Percentiles rank a stretch among this genome's conserved stretches.
These are phyloP conservation scores for Aviceda subcristata DNA, from an alignment of 2,113 vertebrate species.

Conservation along the genomic window DNA sequence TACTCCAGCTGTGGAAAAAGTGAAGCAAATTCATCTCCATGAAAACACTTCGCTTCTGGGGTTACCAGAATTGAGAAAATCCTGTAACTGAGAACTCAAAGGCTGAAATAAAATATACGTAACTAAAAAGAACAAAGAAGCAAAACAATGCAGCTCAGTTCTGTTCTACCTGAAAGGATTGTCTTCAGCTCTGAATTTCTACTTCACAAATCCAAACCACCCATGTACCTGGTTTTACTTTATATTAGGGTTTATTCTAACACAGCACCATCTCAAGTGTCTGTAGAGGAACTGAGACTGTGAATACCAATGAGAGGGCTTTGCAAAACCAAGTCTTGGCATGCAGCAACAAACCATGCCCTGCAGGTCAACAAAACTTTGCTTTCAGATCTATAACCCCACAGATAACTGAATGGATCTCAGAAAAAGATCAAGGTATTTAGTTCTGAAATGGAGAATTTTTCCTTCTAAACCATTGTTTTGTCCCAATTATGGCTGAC, in stretches of 20 bases:
- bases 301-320: not conserved
- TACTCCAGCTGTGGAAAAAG: slow-evolving; percentile 58
- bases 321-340: not conserved
- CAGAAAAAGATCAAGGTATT: not conserved
- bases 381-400: not conserved
- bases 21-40: not conserved
- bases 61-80: not conserved
- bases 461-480: not conserved
- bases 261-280: not conserved
- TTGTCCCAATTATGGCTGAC: not conserved
- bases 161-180: not conserved
- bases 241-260: not conserved
- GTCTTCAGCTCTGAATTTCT: not conserved
- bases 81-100: not conserved
- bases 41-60: not conserved
- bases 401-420: not conserved
- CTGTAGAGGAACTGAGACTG: not conserved
- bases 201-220: not conserved
- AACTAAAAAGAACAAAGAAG: not conserved
- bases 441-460: not conserved
- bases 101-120: not conserved
- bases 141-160: not conserved
- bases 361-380: not conserved
- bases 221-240: not conserved
- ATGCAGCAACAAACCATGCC: not conserved